phyloP scores from a whole-genome alignment of 2,888 invertebrate species.

The Gerosis bhagava region DNA sequence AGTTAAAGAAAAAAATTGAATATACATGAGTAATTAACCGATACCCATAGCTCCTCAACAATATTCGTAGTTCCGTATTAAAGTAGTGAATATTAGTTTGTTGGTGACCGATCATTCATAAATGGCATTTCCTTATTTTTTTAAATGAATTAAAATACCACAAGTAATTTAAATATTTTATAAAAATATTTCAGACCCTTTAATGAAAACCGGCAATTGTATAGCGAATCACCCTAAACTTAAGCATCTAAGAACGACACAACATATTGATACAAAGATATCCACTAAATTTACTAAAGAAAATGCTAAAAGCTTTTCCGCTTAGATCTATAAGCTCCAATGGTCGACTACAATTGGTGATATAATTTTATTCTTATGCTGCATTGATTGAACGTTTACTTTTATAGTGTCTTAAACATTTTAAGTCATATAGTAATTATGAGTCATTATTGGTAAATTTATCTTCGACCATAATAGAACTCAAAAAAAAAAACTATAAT shows the following conservation, averaged over 20 bases:
- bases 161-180: too few species aligned
- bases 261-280: conserved; percentile 35
- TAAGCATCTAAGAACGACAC: conserved; percentile 71
- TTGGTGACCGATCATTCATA: too few species aligned
- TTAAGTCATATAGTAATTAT: neutral
- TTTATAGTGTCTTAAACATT: too few species aligned
- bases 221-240: conserved; percentile 58
- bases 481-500: conserved; percentile 32
- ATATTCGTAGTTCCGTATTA: too few species aligned
- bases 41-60: too few species aligned
- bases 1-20: too few species aligned
- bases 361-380: too few species aligned
- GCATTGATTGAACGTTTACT: too few species aligned
- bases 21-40: too few species aligned
- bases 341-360: neutral
- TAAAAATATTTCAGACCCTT: conserved; percentile 7
- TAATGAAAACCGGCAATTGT: conserved; percentile 56
- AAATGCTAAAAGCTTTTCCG: conserved; percentile 15
- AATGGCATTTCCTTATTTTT: too few species aligned
- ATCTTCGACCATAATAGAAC: conserved; percentile 32
- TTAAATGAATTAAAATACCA: too few species aligned
- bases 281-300: conserved; percentile 7
- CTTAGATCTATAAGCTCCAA: neutral
- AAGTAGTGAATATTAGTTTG: too few species aligned
- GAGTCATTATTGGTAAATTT: neutral